Evolutionary conservation across 2,797 vertebrate genomes (phyloP).

Genomic region (Eospalax fontanierii): DNA sequence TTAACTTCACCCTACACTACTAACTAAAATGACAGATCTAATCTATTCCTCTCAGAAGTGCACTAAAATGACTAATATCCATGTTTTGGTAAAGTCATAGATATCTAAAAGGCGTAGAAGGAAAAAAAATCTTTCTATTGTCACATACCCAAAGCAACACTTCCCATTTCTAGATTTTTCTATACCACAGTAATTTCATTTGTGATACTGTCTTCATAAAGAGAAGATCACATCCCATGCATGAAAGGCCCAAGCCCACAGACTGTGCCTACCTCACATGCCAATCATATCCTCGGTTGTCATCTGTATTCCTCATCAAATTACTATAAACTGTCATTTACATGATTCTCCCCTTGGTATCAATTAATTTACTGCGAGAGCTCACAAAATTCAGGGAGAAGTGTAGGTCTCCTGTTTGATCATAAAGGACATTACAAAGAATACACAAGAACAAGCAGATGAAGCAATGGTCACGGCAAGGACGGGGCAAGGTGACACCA

Average conservation of each 20-base stretch:
- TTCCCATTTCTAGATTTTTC: neutral
- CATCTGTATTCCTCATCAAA: neutral
- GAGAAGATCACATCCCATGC: neutral
- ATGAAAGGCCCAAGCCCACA: neutral
- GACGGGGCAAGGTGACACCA: accelerated
- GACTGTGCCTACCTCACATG: neutral
- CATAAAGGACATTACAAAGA: neutral
- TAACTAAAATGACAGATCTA: neutral
- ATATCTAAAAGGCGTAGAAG: neutral
- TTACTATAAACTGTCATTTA: neutral
- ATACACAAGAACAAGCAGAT: neutral
- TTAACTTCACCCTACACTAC: neutral
- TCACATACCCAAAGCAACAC: neutral
- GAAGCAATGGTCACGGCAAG: too few relatives aligned
- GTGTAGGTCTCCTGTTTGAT: neutral
- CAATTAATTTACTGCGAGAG: neutral
- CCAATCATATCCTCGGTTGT: neutral
- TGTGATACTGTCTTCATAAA: neutral
- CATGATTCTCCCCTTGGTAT: neutral
- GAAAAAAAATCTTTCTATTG: neutral
- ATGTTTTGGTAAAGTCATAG: neutral
- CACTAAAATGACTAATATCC: neutral
- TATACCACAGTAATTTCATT: neutral
- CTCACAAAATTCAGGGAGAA: neutral
- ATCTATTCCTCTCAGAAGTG: neutral